Conservation (phyloP, 2,888 invertebrate genomes). For the Caenorhabditis doughertyi region DNA sequence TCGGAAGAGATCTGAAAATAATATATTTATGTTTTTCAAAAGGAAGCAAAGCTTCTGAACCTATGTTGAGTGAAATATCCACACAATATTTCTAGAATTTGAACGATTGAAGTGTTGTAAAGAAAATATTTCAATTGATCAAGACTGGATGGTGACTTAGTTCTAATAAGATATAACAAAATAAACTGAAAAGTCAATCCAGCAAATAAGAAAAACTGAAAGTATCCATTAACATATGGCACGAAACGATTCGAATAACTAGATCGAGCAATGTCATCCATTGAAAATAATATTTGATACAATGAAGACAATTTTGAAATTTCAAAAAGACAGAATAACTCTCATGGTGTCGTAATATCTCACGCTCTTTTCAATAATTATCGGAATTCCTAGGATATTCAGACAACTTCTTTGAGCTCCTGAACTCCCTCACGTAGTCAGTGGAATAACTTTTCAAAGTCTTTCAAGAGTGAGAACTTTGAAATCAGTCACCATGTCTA, state of each 20-base stretch:
- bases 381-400: not conserved
- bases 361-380: constrained; percentile 49
- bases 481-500: constrained; percentile 26
- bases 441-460: not conserved
- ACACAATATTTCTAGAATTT: constrained; percentile 38
- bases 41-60: too few species aligned
- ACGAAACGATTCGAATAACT: constrained; percentile 58
- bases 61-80: constrained; percentile 59
- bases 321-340: not conserved
- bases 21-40: too few species aligned
- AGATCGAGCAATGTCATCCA: constrained; percentile 26
- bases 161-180: constrained; percentile 53
- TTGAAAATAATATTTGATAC: not conserved
- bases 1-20: constrained; percentile 49
- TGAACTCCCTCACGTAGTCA: constrained; percentile 22
- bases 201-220: constrained; percentile 47
- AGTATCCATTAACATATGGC: constrained; percentile 46
- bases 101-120: constrained; percentile 46
- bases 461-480: not conserved
- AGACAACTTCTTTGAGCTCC: constrained; percentile 19
- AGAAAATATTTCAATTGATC: constrained; percentile 57
- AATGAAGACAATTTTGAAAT: not conserved
- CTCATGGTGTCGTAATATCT: constrained; percentile 21
- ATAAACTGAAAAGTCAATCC: constrained; percentile 56
- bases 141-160: constrained; percentile 53